Percentiles rank a stretch among this genome's conserved stretches.
Conservation (phyloP, 2,797 vertebrate genomes). For the Gobio occitaniae region DNA sequence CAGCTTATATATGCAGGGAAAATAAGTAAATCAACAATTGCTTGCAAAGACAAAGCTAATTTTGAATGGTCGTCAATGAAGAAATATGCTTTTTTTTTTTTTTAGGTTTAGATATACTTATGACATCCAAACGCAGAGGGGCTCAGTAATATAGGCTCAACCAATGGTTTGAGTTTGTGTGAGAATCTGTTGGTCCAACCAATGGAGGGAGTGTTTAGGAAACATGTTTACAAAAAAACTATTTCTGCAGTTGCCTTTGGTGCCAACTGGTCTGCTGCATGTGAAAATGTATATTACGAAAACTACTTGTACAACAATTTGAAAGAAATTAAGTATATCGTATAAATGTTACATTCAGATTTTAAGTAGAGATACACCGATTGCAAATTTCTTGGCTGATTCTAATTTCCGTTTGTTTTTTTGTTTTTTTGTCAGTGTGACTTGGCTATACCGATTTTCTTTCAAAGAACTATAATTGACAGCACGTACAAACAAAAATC, state of each 20-base stretch:
- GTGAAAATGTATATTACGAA: background rate
- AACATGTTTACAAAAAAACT: background rate
- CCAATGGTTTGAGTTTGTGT: background rate
- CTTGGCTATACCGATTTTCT: too few species aligned
- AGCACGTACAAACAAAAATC: too few species aligned
- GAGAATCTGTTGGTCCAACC: background rate
- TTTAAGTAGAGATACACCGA: background rate
- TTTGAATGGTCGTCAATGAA: background rate
- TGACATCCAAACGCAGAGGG: background rate
- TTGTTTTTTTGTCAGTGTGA: too few species aligned
- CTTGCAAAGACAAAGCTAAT: background rate
- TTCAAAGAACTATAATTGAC: too few species aligned
- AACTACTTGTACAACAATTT: background rate
- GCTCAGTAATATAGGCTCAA: background rate
- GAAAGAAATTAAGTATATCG: background rate
- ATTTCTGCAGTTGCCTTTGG: background rate
- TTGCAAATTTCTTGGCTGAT: too few species aligned
- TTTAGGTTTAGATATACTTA: background rate
- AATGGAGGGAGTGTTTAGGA: background rate
- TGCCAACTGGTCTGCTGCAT: background rate
- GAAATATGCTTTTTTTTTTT: background rate
- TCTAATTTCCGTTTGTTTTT: too few species aligned
- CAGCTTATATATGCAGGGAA: background rate
- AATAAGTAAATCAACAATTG: background rate
- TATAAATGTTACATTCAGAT: background rate